phyloP scores from a whole-genome alignment of 2,113 vertebrate genomes.

The Lontra canadensis region DNA sequence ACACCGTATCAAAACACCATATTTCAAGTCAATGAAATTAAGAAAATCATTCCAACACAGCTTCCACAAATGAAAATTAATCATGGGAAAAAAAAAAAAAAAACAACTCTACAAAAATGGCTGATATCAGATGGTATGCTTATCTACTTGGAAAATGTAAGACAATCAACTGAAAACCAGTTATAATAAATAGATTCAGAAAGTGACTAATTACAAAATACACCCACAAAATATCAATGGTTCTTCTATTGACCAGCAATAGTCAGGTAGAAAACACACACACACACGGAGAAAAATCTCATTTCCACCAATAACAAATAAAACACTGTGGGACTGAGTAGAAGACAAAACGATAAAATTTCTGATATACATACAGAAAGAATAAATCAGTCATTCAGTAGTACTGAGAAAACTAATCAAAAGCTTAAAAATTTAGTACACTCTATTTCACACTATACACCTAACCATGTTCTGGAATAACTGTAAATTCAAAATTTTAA shows the following conservation, averaged over 20 bases:
- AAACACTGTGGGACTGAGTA: background rate
- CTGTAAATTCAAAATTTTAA: background rate
- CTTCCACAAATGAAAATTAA: conserved; percentile 13
- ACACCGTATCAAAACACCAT: background rate
- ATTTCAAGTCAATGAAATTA: conserved; percentile 42
- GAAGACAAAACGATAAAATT: background rate
- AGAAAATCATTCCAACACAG: conserved; percentile 4
- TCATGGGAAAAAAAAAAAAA: background rate
- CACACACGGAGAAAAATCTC: background rate
- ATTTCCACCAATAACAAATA: background rate
- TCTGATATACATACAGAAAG: background rate
- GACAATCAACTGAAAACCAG: conserved; percentile 17
- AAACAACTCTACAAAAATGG: background rate
- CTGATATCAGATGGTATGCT: background rate
- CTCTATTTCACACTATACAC: background rate
- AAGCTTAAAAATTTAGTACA: background rate
- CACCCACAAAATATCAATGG: background rate
- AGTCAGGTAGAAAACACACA: background rate
- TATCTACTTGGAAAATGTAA: conserved; percentile 6
- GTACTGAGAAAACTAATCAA: background rate
- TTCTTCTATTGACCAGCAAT: background rate
- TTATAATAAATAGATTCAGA: background rate
- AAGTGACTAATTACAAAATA: conserved; percentile 39
- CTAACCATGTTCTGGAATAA: background rate
- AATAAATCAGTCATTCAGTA: background rate